Evolutionary conservation across 2,888 invertebrate genomes (phyloP).

Genomic region (Autographa gamma): DNA sequence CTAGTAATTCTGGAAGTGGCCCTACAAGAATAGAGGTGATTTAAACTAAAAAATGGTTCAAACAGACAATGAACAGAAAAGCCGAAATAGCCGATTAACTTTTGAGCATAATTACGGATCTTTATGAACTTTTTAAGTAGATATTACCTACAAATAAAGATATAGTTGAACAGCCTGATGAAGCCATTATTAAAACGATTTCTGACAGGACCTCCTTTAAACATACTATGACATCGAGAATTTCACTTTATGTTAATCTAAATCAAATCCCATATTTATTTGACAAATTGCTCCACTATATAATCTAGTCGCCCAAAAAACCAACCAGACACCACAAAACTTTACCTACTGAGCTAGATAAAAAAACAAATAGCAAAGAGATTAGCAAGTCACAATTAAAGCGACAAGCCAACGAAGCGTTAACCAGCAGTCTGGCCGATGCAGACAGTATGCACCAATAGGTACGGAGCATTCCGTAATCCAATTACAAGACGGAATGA

Average conservation of each 20-base stretch:
- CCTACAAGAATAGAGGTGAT: background rate
- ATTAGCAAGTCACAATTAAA: conserved; percentile 38
- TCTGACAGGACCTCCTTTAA: no score
- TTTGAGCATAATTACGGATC: background rate
- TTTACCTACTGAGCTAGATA: background rate
- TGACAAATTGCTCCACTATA: background rate
- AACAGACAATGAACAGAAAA: background rate
- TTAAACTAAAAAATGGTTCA: background rate
- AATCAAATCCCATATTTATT: background rate
- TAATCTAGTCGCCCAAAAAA: background rate
- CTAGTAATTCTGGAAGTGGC: background rate
- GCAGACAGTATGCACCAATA: conserved; percentile 79
- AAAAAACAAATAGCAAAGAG: background rate
- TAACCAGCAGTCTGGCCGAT: conserved; percentile 37
- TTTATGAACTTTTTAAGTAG: background rate
- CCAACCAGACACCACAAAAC: background rate
- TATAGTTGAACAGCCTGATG: background rate
- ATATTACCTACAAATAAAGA: background rate
- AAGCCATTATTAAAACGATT: background rate
- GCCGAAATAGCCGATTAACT: background rate
- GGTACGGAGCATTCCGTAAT: conserved; percentile 75
- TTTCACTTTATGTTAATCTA: no score
- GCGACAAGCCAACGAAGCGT: conserved; percentile 47
- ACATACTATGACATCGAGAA: no score
- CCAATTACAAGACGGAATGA: conserved; percentile 72